phyloP scores from a whole-genome alignment of 2,888 invertebrate species.

The Amorpha juglandis region DNA sequence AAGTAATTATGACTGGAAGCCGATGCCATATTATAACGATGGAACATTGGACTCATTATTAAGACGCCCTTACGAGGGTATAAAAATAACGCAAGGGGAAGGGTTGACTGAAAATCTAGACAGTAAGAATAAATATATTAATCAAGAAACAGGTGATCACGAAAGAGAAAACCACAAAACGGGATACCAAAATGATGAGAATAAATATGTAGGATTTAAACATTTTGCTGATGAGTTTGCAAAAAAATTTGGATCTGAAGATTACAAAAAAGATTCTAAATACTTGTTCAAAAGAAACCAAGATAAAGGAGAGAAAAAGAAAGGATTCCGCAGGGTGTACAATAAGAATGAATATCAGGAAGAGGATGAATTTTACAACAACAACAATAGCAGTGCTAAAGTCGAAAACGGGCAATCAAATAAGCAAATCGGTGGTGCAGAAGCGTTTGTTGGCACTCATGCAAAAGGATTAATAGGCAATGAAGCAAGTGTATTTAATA shows the following conservation, averaged over 20 bases:
- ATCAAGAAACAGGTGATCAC: slow-evolving; percentile 46
- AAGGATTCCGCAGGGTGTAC: slow-evolving; percentile 71
- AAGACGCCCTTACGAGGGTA: not conserved
- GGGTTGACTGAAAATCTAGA: slow-evolving; percentile 44
- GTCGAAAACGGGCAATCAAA: slow-evolving; percentile 53
- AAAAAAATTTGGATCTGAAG: slow-evolving; percentile 66
- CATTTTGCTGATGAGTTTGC: slow-evolving; percentile 66
- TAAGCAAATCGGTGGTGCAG: slow-evolving; percentile 55
- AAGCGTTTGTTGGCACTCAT: slow-evolving; percentile 55
- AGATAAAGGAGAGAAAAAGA: slow-evolving; percentile 67
- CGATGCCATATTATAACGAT: slow-evolving; percentile 17
- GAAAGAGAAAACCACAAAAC: slow-evolving; percentile 46
- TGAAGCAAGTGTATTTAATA: slow-evolving; percentile 45
- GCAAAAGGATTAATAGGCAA: slow-evolving; percentile 52
- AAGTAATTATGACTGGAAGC: slow-evolving; percentile 30
- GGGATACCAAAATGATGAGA: slow-evolving; percentile 44
- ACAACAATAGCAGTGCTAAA: slow-evolving; percentile 57
- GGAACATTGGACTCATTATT: slow-evolving; percentile 26
- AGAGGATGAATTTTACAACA: slow-evolving; percentile 72
- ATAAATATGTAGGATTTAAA: slow-evolving; percentile 58
- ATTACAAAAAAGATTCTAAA: slow-evolving; percentile 55
- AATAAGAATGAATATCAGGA: slow-evolving; percentile 76
- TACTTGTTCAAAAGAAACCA: slow-evolving; percentile 53
- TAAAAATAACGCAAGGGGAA: slow-evolving; percentile 32
- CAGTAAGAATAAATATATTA: slow-evolving; percentile 47